Base-by-base conservation (phyloP, 2,888 invertebrate species). In the Linyphia triangularis region DNA sequence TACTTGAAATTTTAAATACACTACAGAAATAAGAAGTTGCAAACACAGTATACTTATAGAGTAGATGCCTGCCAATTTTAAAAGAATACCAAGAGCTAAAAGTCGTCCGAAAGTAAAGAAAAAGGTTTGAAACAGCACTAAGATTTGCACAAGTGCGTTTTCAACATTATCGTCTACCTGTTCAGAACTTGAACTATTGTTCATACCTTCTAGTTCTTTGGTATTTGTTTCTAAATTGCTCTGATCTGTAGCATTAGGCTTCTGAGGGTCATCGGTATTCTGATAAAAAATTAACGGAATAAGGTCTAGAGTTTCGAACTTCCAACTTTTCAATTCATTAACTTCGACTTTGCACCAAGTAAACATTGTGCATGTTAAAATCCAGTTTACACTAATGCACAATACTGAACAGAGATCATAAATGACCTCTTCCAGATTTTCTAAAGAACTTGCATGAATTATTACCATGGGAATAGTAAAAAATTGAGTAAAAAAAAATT, bases 1-100 rank as follows among this genome's bases (percentile, higher is more conserved):
- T 4, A 57, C 88, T 63, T 88, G 88, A 69, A 88, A 88, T 40
- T 88, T 88, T 16, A 88, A 37, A 37, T 88, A 88, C 16, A 88
- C 83, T 0, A 88, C 83, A 13, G 88, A 88, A 59, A 83, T 59
- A 0, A 88, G 65, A 22, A 88, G 51, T 22, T 88, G 88, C 3
- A 88, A 59, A 70, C 82, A 77, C 88, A 88, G 77, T 22, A 88
- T 88, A 24, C 75, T 88, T 22, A 83, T 33, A 24, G 82, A 77
- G 57, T 88, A 88, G 30, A 88, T 72, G 7, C 88, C 88, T 4
- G 88, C 88, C 28, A 88, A 33, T 28, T 83, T 88, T 22, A 88
- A 24, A 57, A 88, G 70, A 33, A 88, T 88, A 10, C 88, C 88
- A n/a, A 88, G 37, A 9, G 88, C 88, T 61, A 88, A 37, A 30